Conservation (phyloP, 2,113 vertebrate species). For the Corythaixoides concolor region DNA sequence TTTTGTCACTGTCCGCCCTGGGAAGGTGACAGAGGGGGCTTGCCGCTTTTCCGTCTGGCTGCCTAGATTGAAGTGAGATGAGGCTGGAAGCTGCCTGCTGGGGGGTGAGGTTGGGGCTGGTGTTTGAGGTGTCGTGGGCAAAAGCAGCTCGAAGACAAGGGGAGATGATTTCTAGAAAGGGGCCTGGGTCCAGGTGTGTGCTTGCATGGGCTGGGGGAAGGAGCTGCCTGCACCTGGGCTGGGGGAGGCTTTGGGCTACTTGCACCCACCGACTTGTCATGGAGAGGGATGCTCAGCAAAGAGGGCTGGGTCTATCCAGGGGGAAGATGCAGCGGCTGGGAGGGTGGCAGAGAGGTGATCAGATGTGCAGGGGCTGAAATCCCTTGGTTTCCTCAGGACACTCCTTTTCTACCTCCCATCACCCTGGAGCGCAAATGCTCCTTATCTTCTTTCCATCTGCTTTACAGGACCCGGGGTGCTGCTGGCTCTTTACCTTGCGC, state of each 20-base stretch:
- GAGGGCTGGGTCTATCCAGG: neutral
- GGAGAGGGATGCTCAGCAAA: neutral
- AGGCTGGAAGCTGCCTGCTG: neutral
- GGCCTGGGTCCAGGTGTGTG: neutral
- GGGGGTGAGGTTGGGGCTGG: rapidly evolving
- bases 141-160: neutral
- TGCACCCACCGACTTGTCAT: neutral
- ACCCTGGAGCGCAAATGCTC: rapidly evolving
- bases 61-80: neutral
- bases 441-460: neutral
- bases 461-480: neutral
- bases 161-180: neutral
- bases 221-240: neutral
- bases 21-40: neutral
- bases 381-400: neutral
- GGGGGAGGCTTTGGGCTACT: neutral
- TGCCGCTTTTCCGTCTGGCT: rapidly evolving
- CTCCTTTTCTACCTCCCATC: neutral
- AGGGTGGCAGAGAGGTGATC: neutral
- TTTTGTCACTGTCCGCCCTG: neutral
- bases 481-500: neutral
- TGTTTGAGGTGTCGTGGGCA: neutral
- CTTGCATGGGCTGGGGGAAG: neutral
- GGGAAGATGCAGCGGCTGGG: neutral
- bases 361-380: neutral